Evolutionary conservation across 2,113 vertebrate genomes (phyloP), one percentile per base, ranked within the genome.

Genomic region (Megaleporinus macrocephalus): DNA sequence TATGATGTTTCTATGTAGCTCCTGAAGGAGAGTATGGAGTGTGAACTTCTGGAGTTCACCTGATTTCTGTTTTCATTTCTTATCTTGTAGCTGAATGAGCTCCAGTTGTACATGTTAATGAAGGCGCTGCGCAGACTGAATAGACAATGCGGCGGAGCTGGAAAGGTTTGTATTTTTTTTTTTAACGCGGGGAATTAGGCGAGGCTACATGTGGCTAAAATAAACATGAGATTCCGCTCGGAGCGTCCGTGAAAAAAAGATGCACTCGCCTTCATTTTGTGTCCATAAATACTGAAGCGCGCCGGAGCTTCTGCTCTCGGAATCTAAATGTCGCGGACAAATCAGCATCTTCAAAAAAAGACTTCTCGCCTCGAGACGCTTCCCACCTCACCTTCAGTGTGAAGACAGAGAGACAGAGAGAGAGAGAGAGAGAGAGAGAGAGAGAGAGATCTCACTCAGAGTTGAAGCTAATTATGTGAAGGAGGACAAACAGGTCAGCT

Each of bases 131-230:
- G 51, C 72, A 6, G 18, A 70, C 20, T 3, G 77, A 79, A 84
- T 76, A 63, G 30, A 59, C 7, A 80, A 79, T 22, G 27, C 7
- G 22, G 13, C 51, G 1, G 24, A 66, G 22, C 12, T 26, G 41
- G 49, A 33, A 49, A 27, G 16, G n/a, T n/a, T n/a, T n/a, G n/a
- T n/a, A n/a, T n/a, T 26, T 62, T 78, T 59, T 12, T 69, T 78
- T 59, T 12, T 7, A 44, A 75, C 66, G 74, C 70, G n/a, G 22
- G 61, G 26, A 33, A 72, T 68, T 55, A 78, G n/a, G 33, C 49
- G 79, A 78, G 80, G 70, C 75, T 85, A 49, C 26, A 26, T 20
- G 70, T 68, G 61, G 57, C 66, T 80, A 76, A 47, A 80, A 80
- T 84, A 80, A 77, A 80, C 77, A 80, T 78, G 66, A 61, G 66